These are phyloP conservation scores for Numenius phaeopus DNA, from an alignment of 2,797 vertebrate genomes.

Conservation along the genomic window DNA sequence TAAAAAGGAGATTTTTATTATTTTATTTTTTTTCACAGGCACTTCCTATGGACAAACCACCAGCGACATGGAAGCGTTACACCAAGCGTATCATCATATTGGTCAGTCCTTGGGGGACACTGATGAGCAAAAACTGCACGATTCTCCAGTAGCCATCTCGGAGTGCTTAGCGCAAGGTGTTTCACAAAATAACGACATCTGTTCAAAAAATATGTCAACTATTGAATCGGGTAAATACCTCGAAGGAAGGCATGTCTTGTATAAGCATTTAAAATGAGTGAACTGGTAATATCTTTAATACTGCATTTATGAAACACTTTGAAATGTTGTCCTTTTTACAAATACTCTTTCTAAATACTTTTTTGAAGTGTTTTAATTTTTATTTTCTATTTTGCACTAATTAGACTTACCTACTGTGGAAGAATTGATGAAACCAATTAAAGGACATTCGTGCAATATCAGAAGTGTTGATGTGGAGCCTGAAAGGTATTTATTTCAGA, in stretches of 20 bases:
- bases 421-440: slow-evolving; percentile 91
- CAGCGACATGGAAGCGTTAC: slow-evolving; percentile 89
- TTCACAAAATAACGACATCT: slow-evolving; percentile 68
- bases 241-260: background rate
- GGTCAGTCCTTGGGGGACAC: slow-evolving; percentile 79
- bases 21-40: slow-evolving; percentile 50
- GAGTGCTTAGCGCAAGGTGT: slow-evolving; percentile 41
- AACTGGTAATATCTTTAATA: background rate
- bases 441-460: slow-evolving; percentile 69
- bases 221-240: slow-evolving; percentile 85
- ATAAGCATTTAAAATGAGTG: background rate
- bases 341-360: background rate
- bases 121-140: slow-evolving; percentile 59
- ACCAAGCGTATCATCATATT: slow-evolving; percentile 86
- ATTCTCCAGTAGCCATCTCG: background rate
- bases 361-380: background rate
- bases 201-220: slow-evolving; percentile 80
- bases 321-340: background rate
- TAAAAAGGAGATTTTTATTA: background rate
- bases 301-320: background rate
- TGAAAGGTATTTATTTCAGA: slow-evolving; percentile 80
- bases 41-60: slow-evolving; percentile 81
- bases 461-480: slow-evolving; percentile 77
- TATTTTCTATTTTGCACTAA: background rate
- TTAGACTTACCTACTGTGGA: slow-evolving; percentile 92